phyloP scores from a whole-genome alignment of 2,888 invertebrate genomes.

The Rotaria magnacalcarata region DNA sequence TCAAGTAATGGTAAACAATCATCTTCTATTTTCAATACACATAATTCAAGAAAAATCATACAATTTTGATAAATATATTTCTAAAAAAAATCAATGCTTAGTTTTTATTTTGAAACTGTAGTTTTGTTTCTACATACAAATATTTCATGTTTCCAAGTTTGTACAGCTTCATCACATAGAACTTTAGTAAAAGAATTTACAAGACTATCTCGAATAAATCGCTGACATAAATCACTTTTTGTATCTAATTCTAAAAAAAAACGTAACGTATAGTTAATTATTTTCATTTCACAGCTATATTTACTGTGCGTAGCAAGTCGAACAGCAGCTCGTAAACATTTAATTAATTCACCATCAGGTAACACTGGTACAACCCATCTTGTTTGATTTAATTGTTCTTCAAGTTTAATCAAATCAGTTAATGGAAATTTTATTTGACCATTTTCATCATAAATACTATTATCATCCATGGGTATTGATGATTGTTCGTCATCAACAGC shows the following conservation, averaged over 20 bases:
- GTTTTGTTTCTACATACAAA: constrained; percentile 65
- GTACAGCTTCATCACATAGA: constrained; percentile 91
- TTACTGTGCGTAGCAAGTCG: constrained; percentile 63
- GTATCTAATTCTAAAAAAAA: constrained; percentile 70
- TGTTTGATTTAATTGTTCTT: constrained; percentile 90
- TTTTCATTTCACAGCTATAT: not conserved
- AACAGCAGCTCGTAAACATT: constrained; percentile 80
- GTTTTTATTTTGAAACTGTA: not conserved
- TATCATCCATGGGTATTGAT: not conserved
- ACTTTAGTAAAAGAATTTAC: constrained; percentile 91
- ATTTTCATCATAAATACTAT: constrained; percentile 15
- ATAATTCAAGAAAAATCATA: constrained; percentile 81
- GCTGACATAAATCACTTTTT: constrained; percentile 80
- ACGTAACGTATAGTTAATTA: not conserved
- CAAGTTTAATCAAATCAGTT: constrained; percentile 77
- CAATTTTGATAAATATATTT: constrained; percentile 86
- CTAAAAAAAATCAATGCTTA: constrained; percentile 47
- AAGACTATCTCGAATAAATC: constrained; percentile 87
- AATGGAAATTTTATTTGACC: constrained; percentile 71
- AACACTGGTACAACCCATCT: constrained; percentile 95
- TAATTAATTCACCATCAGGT: constrained; percentile 89
- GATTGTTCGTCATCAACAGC: not conserved
- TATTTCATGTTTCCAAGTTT: constrained; percentile 93
- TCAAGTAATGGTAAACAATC: constrained; percentile 82
- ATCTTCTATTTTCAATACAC: constrained; percentile 84